Conservation (phyloP, 2,888 invertebrate genomes). For the Spialia ferax region DNA sequence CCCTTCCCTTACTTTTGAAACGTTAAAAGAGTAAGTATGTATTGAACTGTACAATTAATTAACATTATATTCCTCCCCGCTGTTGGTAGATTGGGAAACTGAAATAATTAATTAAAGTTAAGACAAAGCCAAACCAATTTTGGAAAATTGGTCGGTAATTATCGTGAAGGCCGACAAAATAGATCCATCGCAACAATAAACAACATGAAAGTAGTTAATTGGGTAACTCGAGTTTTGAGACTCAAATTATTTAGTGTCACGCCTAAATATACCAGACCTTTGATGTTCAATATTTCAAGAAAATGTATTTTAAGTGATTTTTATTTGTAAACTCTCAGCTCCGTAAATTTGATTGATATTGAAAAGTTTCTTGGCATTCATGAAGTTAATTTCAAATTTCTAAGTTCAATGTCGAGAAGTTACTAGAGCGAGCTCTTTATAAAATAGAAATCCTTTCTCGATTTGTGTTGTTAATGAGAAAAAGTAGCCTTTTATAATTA, state of each 20-base stretch:
- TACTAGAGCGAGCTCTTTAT: not conserved
- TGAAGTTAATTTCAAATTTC: conserved; percentile 8
- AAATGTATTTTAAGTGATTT: not conserved
- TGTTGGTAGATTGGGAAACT: not conserved
- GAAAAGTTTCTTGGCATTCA: conserved; percentile 5
- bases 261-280: conserved; percentile 2
- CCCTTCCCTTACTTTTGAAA: too few relatives aligned
- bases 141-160: conserved; percentile 1
- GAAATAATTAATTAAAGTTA: conserved; percentile 9
- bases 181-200: conserved; percentile 8
- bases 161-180: not conserved
- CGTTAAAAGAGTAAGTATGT: not conserved
- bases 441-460: not conserved
- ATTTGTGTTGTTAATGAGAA: not conserved
- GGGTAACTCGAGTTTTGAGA: not conserved
- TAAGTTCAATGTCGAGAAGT: conserved; percentile 7
- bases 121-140: conserved; percentile 7
- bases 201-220: conserved; percentile 16
- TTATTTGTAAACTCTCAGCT: conserved; percentile 1
- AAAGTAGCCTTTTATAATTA: not conserved
- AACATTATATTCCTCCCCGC: not conserved
- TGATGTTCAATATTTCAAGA: conserved; percentile 5
- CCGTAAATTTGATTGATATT: not conserved
- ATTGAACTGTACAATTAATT: not conserved
- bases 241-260: conserved; percentile 14